Conservation (phyloP, 1,140 invertebrate species). For the Wasmannia auropunctata region DNA sequence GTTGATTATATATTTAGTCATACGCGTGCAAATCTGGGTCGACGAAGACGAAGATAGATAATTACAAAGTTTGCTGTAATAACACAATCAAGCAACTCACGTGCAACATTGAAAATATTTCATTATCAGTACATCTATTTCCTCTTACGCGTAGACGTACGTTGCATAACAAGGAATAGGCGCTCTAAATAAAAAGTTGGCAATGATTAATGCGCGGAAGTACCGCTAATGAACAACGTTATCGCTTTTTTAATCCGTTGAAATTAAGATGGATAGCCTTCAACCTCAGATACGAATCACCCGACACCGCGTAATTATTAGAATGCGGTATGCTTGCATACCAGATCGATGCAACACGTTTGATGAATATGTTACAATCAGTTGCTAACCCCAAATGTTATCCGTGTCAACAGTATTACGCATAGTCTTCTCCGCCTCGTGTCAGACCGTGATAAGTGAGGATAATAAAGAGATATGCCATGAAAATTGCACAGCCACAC, state of each 20-base stretch:
- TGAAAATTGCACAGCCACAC: not conserved
- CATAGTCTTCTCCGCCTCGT: not conserved
- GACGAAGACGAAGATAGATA: not conserved
- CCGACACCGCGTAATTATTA: not conserved
- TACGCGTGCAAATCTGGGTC: not conserved
- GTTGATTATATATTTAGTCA: not conserved
- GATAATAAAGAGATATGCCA: not conserved
- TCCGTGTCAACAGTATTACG: not conserved
- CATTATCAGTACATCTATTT: not conserved
- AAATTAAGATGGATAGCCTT: slow-evolving; percentile 39
- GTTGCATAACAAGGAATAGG: not conserved
- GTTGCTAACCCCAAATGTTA: not conserved
- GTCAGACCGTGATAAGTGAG: not conserved
- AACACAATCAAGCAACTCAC: not conserved
- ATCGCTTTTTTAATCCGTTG: not conserved
- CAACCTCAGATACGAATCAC: not conserved
- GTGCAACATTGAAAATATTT: not conserved
- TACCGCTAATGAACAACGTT: slow-evolving; percentile 24
- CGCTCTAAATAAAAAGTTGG: slow-evolving; percentile 5
- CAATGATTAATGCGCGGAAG: slow-evolving; percentile 38
- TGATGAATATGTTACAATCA: not conserved
- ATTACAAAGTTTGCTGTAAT: not conserved
- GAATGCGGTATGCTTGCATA: not conserved
- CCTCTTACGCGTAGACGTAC: not conserved
- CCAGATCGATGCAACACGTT: not conserved